Evolutionary conservation across 2,797 vertebrate species (phyloP).

Genomic region (Neosilurus mollespiculum): DNA sequence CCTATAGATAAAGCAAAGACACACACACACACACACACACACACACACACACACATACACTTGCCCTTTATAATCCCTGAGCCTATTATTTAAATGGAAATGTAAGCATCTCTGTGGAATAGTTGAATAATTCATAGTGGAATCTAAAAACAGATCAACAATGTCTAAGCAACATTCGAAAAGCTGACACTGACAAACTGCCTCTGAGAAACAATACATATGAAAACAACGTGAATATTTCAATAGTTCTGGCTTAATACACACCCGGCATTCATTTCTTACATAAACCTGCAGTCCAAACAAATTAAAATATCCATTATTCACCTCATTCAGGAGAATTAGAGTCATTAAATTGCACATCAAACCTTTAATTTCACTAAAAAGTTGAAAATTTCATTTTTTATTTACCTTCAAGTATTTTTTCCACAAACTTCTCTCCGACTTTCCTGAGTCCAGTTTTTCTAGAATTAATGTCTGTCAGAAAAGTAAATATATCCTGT

Average conservation of each 20-base stretch:
- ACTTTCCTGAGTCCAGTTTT: slow-evolving; percentile 64
- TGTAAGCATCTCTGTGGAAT: slow-evolving; percentile 23
- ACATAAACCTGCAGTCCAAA: neutral
- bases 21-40: slow-evolving; percentile 28
- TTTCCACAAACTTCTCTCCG: slow-evolving; percentile 55
- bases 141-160: slow-evolving; percentile 49
- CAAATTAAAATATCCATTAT: neutral
- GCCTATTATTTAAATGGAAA: slow-evolving; percentile 51
- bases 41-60: neutral
- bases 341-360: neutral
- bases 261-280: neutral
- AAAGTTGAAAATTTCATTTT: neutral
- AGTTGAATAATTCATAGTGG: slow-evolving; percentile 63
- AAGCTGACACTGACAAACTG: slow-evolving; percentile 21
- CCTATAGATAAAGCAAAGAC: slow-evolving; percentile 31
- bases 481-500: slow-evolving; percentile 43
- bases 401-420: slow-evolving; percentile 64
- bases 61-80: neutral
- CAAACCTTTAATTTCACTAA: neutral
- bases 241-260: neutral
- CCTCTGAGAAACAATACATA: neutral
- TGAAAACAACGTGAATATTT: slow-evolving; percentile 1
- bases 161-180: slow-evolving; percentile 20
- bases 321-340: neutral
- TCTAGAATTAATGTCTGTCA: slow-evolving; percentile 22